Percentiles rank a stretch among this genome's conserved stretches.
Evolutionary conservation across 2,888 invertebrate genomes (phyloP).

Genomic region (Pandemis heparana): DNA sequence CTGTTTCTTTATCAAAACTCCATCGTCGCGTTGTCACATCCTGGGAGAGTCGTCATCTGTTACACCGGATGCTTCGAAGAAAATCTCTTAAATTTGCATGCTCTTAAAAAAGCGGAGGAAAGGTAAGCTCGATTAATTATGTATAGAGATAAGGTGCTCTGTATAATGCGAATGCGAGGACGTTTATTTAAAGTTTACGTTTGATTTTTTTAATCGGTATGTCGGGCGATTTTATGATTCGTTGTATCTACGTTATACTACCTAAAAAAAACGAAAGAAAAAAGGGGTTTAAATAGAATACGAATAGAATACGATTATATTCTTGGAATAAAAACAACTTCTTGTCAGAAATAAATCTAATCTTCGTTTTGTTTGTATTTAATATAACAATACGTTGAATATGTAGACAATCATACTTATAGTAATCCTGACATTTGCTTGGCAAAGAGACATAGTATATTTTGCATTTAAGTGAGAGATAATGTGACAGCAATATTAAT

Average conservation of each 20-base stretch:
- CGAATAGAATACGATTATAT: no score
- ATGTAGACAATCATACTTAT: no score
- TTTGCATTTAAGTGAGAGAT: no score
- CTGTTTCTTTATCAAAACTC: slow-evolving; percentile 20
- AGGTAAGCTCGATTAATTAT: slow-evolving; percentile 46
- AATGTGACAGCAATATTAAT: no score
- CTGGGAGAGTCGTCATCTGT: slow-evolving; percentile 48
- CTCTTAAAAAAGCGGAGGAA: slow-evolving; percentile 40
- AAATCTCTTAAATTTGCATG: slow-evolving; percentile 45
- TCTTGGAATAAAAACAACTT: no score
- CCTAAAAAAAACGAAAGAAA: no score
- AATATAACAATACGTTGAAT: no score
- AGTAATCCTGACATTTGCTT: no score
- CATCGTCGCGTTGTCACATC: slow-evolving; percentile 39
- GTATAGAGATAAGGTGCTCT: slow-evolving; percentile 36
- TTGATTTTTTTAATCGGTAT: not conserved
- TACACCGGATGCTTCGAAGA: slow-evolving; percentile 41
- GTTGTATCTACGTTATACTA: not conserved
- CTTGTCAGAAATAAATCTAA: no score
- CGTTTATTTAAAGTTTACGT: not conserved
- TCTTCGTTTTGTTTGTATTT: no score
- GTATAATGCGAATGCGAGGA: slow-evolving; percentile 7
- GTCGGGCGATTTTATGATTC: not conserved
- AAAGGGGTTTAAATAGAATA: no score
- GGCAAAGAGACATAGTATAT: no score